Evolutionary conservation across 2,888 invertebrate species (phyloP).

Genomic region (Tholera decimalis): DNA sequence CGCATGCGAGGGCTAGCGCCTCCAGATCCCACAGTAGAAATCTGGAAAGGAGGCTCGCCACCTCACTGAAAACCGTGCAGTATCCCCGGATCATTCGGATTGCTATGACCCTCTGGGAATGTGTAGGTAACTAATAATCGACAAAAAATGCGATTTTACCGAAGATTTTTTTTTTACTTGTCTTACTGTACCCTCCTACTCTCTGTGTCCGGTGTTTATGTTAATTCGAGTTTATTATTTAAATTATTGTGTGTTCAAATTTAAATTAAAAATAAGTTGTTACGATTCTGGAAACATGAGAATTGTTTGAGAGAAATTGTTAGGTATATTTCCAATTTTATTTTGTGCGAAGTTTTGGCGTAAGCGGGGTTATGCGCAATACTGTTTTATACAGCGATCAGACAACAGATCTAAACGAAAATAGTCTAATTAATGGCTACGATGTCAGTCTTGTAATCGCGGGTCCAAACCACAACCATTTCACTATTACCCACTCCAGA

Average conservation of each 20-base stretch:
- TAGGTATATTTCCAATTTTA: conserved; percentile 29
- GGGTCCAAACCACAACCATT: no score
- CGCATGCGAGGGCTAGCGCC: no score
- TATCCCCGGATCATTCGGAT: no score
- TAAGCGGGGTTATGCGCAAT: conserved; percentile 1
- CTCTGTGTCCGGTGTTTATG: conserved; percentile 10
- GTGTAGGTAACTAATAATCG: no score
- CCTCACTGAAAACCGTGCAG: no score
- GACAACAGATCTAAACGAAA: no score
- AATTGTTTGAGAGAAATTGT: conserved; percentile 21
- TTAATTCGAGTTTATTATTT: conserved; percentile 27
- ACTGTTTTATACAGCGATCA: conserved; percentile 9
- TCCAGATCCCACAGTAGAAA: no score
- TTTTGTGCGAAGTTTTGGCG: conserved; percentile 6
- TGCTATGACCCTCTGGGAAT: no score
- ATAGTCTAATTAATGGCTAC: no score
- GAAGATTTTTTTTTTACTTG: background rate
- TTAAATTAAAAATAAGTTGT: conserved; percentile 31
- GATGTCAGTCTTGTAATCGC: no score
- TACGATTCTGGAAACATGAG: conserved; percentile 17
- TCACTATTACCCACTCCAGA: no score
- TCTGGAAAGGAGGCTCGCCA: no score
- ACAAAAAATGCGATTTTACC: background rate
- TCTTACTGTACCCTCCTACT: background rate
- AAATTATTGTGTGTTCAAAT: conserved; percentile 33